Evolutionary conservation across 1,140 invertebrate species (phyloP).

Genomic region (Campoletis sonorensis): DNA sequence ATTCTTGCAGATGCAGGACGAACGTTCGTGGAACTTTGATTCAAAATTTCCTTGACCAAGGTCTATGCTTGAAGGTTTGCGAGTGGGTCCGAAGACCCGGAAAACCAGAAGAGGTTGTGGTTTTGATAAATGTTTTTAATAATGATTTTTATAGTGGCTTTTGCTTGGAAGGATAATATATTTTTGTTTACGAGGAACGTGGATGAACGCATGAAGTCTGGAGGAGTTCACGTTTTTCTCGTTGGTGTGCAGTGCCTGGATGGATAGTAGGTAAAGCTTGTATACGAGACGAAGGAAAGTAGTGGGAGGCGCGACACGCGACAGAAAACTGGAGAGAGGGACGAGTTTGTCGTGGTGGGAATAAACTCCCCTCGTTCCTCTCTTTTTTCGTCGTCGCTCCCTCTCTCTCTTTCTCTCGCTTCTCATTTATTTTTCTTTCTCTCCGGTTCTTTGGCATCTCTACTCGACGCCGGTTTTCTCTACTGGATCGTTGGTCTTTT

Average conservation of each 20-base stretch:
- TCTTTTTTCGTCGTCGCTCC: too few species aligned
- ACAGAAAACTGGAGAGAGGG: constrained; percentile 61
- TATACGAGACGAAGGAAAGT: constrained; percentile 27
- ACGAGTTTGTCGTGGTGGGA: constrained; percentile 40
- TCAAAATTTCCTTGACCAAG: too few species aligned
- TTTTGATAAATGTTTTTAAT: too few species aligned
- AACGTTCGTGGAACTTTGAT: too few species aligned
- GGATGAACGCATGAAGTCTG: not conserved
- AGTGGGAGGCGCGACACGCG: constrained; percentile 76
- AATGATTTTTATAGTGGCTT: too few species aligned
- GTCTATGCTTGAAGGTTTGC: too few species aligned
- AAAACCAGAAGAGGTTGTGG: too few species aligned
- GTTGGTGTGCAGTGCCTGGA: constrained; percentile 31
- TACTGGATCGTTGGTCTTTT: constrained; percentile 29
- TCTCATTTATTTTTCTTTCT: constrained; percentile 30
- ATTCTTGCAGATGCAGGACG: too few species aligned
- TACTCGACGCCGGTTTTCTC: constrained; percentile 32
- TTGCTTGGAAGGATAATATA: not conserved
- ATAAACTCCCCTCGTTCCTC: constrained; percentile 60
- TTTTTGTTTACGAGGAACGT: not conserved
- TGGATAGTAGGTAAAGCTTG: constrained; percentile 53
- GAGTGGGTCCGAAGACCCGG: not conserved
- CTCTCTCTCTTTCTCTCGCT: constrained; percentile 29
- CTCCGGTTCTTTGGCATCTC: constrained; percentile 10
- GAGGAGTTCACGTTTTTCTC: constrained; percentile 13